Evolutionary conservation across 2,113 vertebrate species (phyloP).

Genomic region (Abramis brama): DNA sequence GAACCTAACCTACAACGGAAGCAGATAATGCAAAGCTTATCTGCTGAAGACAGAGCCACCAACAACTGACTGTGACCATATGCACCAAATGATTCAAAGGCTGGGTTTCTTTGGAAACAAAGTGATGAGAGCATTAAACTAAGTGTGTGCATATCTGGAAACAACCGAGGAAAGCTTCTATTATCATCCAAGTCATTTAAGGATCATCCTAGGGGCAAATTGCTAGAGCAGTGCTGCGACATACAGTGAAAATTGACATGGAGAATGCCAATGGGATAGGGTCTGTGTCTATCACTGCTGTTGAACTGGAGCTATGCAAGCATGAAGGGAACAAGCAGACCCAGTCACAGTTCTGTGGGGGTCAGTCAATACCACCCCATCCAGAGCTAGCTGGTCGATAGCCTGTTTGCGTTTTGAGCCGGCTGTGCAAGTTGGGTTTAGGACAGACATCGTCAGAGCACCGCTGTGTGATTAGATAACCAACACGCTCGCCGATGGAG

Average conservation of each 20-base stretch:
- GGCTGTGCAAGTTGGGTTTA: conserved; percentile 9
- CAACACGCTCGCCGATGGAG: background rate
- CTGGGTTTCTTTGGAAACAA: conserved; percentile 47
- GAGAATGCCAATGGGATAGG: background rate
- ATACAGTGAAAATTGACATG: background rate
- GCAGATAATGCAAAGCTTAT: conserved; percentile 27
- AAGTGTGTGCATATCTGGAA: conserved; percentile 25
- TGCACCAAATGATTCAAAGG: background rate
- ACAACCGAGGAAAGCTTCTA: background rate
- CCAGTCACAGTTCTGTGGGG: conserved; percentile 26
- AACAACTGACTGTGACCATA: conserved; percentile 22
- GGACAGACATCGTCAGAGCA: conserved; percentile 14
- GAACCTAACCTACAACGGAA: background rate
- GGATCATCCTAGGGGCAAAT: conserved; percentile 14
- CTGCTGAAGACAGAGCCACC: conserved; percentile 23
- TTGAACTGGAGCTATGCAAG: background rate
- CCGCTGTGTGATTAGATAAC: conserved; percentile 51
- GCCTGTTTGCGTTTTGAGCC: background rate
- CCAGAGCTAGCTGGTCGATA: conserved; percentile 37
- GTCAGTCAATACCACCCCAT: conserved; percentile 48
- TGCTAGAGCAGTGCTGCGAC: background rate
- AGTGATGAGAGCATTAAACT: conserved; percentile 18
- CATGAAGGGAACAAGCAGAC: conserved; percentile 34
- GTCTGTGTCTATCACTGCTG: background rate
- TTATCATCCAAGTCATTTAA: background rate